Evolutionary conservation across 2,797 vertebrate species (phyloP), one percentile per base, ranked within the genome.

Genomic region (Aphelocoma californica): DNA sequence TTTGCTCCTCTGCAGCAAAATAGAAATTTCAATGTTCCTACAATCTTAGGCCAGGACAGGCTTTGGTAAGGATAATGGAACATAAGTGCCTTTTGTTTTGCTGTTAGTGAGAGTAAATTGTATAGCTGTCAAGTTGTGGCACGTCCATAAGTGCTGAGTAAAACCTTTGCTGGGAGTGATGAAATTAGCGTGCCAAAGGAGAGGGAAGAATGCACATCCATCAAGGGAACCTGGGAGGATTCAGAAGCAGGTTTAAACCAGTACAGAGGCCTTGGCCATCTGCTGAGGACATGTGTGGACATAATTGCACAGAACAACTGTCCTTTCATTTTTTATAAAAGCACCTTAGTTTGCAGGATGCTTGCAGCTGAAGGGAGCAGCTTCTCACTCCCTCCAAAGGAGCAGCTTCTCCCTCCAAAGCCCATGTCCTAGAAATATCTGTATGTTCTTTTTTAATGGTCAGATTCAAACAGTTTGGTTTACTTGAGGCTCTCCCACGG

Each of bases 211-310:
- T 62, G 67, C 72, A 75, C 67, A 90, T 91, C 84, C 79, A 89
- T 74, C 93, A 89, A 26, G 58, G 57, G 79, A 95, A 86, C 72
- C 77, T 94, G 85, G 47, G 86, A 64, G 65, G 78, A 75, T 73
- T 83, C 42, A 32, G 81, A 88, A 90, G 88, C 82, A 72, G 50
- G 25, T 78, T 87, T 82, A 72, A 91, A 93, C 54, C 78, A 62
- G 82, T 75, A 13, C 81, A 94, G 90, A 60, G 82, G 79, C 81
- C 50, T 53, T 86, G 89, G n/a, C 81, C 87, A 95, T 73, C 90
- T 95, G 87, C 92, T 91, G 53, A 86, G 81, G 36, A 64, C 36
- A 20, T 38, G 83, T 42, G 45, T 47, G 78, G 75, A 47, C 25
- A 12, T 61, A 81, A 93, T 34, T 79, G 72, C 65, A 53, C 51